Base-by-base conservation (phyloP, 1,140 invertebrate genomes). In the Drosophila prosaltans region DNA sequence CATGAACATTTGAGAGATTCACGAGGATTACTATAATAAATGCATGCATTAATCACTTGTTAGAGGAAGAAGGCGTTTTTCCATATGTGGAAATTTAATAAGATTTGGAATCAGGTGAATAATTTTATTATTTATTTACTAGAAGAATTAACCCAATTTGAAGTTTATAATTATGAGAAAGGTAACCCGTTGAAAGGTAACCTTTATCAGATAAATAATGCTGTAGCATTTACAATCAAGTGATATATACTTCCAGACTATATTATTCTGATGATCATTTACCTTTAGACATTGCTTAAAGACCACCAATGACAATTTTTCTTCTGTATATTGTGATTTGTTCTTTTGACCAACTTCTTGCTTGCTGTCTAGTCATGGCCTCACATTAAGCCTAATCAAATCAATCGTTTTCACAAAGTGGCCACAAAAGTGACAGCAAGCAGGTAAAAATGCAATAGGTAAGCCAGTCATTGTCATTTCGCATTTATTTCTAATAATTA, bases 401-500 rank as follows among this genome's bases (percentile, higher is more conserved):
- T 51, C 45, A 51, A 51, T 26, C 45, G 45, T 26, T 51, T 51
- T 51, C 57, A 59, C 32, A 59, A 59, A 59, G 36, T 59, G 57
- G 28, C 57, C 9, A 58, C 21, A 36, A 36, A 36, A 36, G 32
- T 58, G 16, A 24, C 32, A 39, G 32, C 57, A 21, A 8, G 16
- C 16, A 40, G 36, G n/a, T 0, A 24, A 24, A n/a, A 36, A 2
- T 11, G n/a, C 28, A 28, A 32, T 28, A 36, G 32, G 32, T 36
- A 36, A 7, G n/a, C 30, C 30, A n/a, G 28, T 57, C 57, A 39
- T 59, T n/a, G 57, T 59, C 32, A 58, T 21, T 66, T 68, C 28
- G 51, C 72, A 69, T 76, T 75, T 76, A 81, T 74, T 76, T 76
- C 65, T 88, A 78, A 80, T 86, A 86, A 86, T 88, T 83, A 82